Evolutionary conservation across 2,888 invertebrate species (phyloP), one percentile per base, ranked within the genome.

Genomic region (Lamellibrachia columna): DNA sequence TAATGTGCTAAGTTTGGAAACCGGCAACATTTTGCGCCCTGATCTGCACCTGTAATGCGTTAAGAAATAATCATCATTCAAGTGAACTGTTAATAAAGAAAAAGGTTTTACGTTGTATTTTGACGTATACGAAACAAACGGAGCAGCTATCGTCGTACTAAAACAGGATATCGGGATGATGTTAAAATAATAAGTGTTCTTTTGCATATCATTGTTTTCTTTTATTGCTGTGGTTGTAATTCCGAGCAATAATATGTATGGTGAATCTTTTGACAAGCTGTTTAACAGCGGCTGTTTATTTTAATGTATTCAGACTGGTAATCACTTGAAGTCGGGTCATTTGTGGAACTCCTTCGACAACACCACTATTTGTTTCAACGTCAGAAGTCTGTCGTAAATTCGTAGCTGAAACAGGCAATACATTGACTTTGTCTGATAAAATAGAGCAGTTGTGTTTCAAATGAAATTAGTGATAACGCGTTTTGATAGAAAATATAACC

Each of bases 371-470:
- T 75, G 75, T 22, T 4, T 75, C 75, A 22, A 6, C 75, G 22
- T 75, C 15, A 75, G 75, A 11, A 75, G 22, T 15, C 75, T 75
- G 75, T 75, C 75, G 22, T 75, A 75, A 6, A 75, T 6, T 22
- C 75, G 75, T n/a, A 75, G n/a, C 75, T 75, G 75, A 75, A 75
- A 75, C 75, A 75, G 75, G n/a, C 75, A 75, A n/a, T 22, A 75
- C 75, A 75, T 22, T 6, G 75, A 75, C 75, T 3, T 75, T n/a
- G 22, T 75, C 22, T 22, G 75, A 75, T n/a, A 11, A n/a, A 75
- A 6, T 75, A n/a, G n/a, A 40, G 40, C 40, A 40, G 40, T 40
- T 40, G 40, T 40, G 40, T 40, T 40, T 40, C 40, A 40, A 40
- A 40, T 40, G 0, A 40, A 40, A 40, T 40, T 75, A 75, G 15